Percentiles rank a stretch among this genome's conserved stretches.
phyloP scores from a whole-genome alignment of 2,113 vertebrate species.

The Naja naja region DNA sequence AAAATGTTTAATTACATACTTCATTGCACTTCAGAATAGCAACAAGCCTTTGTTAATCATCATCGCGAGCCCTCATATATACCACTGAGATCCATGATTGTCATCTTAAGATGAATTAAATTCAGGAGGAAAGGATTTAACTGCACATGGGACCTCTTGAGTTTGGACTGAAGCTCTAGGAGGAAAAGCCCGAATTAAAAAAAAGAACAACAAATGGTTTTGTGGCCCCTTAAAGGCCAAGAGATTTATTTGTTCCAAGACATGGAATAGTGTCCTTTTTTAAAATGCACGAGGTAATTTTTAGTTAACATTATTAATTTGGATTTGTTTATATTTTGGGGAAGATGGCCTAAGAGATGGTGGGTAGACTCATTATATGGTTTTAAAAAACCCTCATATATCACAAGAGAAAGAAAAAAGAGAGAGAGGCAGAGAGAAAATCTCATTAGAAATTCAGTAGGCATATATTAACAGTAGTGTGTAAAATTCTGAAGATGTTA shows the following conservation, averaged over 20 bases:
- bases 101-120: slow-evolving; percentile 53
- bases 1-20: slow-evolving; percentile 64
- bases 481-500: not conserved
- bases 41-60: slow-evolving; percentile 57
- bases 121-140: slow-evolving; percentile 16
- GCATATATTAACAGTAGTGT: not conserved
- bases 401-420: not conserved
- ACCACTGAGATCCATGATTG: slow-evolving; percentile 52
- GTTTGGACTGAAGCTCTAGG: slow-evolving; percentile 12
- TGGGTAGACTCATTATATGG: not conserved
- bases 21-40: slow-evolving; percentile 62
- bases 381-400: not conserved
- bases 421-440: not conserved
- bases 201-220: not conserved
- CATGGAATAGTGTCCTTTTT: not conserved
- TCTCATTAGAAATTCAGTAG: not conserved
- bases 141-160: not conserved
- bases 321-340: not conserved
- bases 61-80: slow-evolving; percentile 43
- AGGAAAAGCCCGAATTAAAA: slow-evolving; percentile 7
- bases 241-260: not conserved
- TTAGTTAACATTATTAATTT: not conserved
- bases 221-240: not conserved
- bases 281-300: not conserved
- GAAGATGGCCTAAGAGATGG: not conserved